Conservation (phyloP, 37 sponge, comb jelly and placozoan species). For the Lycopodina hypogea region DNA sequence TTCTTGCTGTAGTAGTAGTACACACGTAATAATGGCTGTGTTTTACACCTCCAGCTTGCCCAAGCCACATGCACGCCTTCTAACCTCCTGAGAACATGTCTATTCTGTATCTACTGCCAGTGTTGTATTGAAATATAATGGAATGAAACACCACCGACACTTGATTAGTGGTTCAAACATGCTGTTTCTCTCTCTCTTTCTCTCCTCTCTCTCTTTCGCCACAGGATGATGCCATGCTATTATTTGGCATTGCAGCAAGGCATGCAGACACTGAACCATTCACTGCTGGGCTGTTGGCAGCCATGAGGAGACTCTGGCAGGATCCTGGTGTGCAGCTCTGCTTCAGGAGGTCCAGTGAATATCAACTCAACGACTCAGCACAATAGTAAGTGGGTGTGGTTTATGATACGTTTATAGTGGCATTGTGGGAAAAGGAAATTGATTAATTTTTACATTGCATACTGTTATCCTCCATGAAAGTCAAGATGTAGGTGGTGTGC, state of each 20-base stretch:
- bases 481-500: background rate
- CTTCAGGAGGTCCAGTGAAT: constrained; percentile 83
- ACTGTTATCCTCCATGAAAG: background rate
- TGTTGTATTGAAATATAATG: too few species aligned
- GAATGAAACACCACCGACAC: too few species aligned
- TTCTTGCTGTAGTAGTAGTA: too few species aligned
- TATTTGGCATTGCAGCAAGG: constrained; percentile 69
- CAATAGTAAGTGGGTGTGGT: constrained; percentile 75
- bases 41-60: too few species aligned
- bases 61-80: too few species aligned
- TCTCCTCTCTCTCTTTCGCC: background rate
- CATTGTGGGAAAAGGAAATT: background rate
- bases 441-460: background rate
- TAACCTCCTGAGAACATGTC: too few species aligned
- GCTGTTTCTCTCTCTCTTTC: too few species aligned
- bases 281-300: constrained; percentile 58
- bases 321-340: constrained; percentile 92
- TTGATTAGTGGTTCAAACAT: too few species aligned
- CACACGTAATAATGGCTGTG: too few species aligned
- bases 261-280: constrained; percentile 86
- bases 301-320: constrained; percentile 87
- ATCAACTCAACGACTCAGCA: constrained; percentile 95
- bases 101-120: too few species aligned
- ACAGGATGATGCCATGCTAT: constrained; percentile 81
- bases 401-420: too few species aligned